Conservation (phyloP, 1,140 invertebrate species). For the Cotesia glomerata region DNA sequence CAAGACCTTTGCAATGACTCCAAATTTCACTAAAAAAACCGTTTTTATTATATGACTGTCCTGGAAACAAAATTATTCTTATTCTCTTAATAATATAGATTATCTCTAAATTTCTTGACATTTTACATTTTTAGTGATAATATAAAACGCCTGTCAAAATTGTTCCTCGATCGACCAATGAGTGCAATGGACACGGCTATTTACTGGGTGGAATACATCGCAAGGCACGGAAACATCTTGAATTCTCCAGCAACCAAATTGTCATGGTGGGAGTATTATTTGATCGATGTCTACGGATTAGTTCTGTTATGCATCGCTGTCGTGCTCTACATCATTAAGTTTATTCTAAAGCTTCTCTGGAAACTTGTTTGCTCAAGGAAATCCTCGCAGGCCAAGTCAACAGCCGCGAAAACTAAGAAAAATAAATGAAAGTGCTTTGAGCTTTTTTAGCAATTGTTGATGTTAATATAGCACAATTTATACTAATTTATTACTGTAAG, state of each 20-base stretch:
- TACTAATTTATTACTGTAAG: too few species aligned
- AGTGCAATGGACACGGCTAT: slow-evolving; percentile 61
- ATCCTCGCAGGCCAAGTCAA: not conserved
- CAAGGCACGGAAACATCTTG: slow-evolving; percentile 52
- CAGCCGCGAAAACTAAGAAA: not conserved
- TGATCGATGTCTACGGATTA: slow-evolving; percentile 49
- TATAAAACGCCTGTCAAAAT: slow-evolving; percentile 9
- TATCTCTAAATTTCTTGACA: too few species aligned
- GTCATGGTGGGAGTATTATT: slow-evolving; percentile 43
- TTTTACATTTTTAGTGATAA: slow-evolving; percentile 16
- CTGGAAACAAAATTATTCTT: too few species aligned
- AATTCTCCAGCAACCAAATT: slow-evolving; percentile 41
- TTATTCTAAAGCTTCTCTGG: not conserved
- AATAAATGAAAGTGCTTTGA: not conserved
- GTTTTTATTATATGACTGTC: too few species aligned
- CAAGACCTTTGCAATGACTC: too few species aligned
- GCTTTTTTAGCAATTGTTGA: not conserved
- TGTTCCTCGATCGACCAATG: slow-evolving; percentile 38
- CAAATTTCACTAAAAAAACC: too few species aligned
- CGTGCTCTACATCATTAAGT: not conserved
- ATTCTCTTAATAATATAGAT: too few species aligned
- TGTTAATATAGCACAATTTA: too few species aligned
- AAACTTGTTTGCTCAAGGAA: not conserved
- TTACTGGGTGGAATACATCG: slow-evolving; percentile 66
- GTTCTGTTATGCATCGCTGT: not conserved